Conservation (phyloP, 2,888 invertebrate species). For the Balanococcus diminutus region DNA sequence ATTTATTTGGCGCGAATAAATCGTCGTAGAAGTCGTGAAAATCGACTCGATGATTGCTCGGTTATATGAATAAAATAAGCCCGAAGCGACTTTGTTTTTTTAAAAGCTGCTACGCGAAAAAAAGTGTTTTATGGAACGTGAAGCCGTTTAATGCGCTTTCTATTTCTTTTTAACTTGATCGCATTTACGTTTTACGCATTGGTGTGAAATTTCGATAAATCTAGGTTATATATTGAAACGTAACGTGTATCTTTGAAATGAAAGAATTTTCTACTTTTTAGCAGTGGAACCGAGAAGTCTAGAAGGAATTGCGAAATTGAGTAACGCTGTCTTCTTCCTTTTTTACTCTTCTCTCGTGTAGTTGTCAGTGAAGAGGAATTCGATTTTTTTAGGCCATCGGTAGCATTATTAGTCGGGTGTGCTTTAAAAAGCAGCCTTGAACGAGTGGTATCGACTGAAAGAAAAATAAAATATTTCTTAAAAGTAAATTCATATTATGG, state of each 20-base stretch:
- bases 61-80: slow-evolving; percentile 18
- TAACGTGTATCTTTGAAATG: background rate
- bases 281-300: background rate
- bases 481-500: background rate
- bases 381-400: background rate
- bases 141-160: slow-evolving; percentile 24
- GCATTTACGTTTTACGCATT: slow-evolving; percentile 20
- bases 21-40: background rate
- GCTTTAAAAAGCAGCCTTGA: background rate
- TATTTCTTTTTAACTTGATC: slow-evolving; percentile 21
- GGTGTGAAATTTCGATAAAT: slow-evolving; percentile 28
- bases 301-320: slow-evolving; percentile 2
- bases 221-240: slow-evolving; percentile 22
- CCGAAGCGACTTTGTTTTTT: background rate
- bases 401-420: background rate
- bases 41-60: slow-evolving; percentile 13
- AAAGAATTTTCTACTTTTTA: background rate
- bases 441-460: background rate
- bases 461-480: background rate
- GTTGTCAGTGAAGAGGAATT: background rate
- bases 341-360: background rate
- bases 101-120: background rate
- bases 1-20: background rate
- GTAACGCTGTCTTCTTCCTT: slow-evolving; percentile 7
- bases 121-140: slow-evolving; percentile 20